phyloP scores from a whole-genome alignment of 2,888 invertebrate genomes.

The Lycaena phlaeas region DNA sequence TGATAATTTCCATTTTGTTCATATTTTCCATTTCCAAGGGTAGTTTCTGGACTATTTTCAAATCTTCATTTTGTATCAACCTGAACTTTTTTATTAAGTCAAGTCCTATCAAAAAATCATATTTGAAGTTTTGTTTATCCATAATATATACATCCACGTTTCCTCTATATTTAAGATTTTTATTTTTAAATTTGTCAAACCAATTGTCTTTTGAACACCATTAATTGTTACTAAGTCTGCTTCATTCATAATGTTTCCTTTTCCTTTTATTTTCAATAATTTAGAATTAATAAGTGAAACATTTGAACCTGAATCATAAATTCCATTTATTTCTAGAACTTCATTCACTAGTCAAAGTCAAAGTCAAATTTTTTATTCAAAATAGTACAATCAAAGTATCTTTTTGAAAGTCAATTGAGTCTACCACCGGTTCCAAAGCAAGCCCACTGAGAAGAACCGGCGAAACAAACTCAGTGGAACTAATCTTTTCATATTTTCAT shows the following conservation, averaged over 20 bases:
- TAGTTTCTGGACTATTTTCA: slow-evolving; percentile 7
- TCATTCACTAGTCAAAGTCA: too few species aligned
- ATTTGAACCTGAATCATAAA: slow-evolving; percentile 28
- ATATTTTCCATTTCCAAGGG: not conserved
- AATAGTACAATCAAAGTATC: too few species aligned
- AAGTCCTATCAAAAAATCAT: slow-evolving; percentile 13
- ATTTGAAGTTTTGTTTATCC: slow-evolving; percentile 10
- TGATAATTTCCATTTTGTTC: slow-evolving; percentile 2
- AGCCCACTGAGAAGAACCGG: too few species aligned
- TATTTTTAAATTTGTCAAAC: slow-evolving; percentile 9
- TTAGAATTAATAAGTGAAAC: slow-evolving; percentile 24
- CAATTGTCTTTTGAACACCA: slow-evolving; percentile 15
- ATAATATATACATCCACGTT: slow-evolving; percentile 5
- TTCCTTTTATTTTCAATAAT: slow-evolving; percentile 14
- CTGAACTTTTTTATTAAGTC: slow-evolving; percentile 12
- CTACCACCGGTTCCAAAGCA: too few species aligned
- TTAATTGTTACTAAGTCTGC: slow-evolving; percentile 19
- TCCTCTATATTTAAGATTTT: too few species aligned
- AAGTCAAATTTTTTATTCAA: too few species aligned
- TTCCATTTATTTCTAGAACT: slow-evolving; percentile 17
- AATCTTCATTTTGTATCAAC: slow-evolving; percentile 8
- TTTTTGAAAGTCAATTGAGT: too few species aligned
- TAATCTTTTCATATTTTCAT: too few species aligned
- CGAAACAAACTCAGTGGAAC: too few species aligned
- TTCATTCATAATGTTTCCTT: slow-evolving; percentile 6